A percentile compares a stretch with the other conserved stretches of the same genome.
Conservation (phyloP, 2,113 vertebrate genomes). For the Condylura cristata region DNA sequence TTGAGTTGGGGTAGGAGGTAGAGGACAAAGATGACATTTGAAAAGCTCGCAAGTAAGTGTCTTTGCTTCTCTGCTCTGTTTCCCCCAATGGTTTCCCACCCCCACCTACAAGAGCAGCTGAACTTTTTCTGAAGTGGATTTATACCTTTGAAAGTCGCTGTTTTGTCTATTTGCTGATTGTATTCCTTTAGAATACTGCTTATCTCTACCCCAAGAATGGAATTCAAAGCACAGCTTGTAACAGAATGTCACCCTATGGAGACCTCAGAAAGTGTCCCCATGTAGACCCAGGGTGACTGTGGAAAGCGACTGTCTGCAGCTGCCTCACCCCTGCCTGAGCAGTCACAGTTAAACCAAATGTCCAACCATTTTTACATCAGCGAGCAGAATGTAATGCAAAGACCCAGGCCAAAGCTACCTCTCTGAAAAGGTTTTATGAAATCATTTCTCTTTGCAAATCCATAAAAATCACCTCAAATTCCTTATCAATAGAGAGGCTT, state of each 20-base stretch:
- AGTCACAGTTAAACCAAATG: conserved; percentile 88
- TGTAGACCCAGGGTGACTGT: conserved; percentile 37
- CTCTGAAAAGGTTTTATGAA: conserved; percentile 86
- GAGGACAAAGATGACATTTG: not conserved
- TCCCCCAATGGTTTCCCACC: too few relatives aligned
- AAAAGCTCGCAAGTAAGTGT: not conserved
- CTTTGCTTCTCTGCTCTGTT: not conserved
- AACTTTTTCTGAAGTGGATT: not conserved
- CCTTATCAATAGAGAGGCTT: conserved; percentile 89
- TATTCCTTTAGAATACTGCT: not conserved
- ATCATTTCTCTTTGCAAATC: conserved; percentile 90
- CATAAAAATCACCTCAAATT: conserved; percentile 85
- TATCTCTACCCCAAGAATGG: not conserved
- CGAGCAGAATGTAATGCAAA: conserved; percentile 86
- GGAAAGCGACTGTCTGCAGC: conserved; percentile 57
- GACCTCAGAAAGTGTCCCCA: conserved; percentile 56
- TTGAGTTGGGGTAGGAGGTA: not conserved
- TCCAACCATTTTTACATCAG: conserved; percentile 89
- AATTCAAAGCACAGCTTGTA: conserved; percentile 45
- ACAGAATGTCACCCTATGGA: conserved; percentile 48
- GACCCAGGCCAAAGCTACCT: conserved; percentile 81
- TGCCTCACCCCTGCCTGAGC: conserved; percentile 82
- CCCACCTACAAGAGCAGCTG: not conserved
- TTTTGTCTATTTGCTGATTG: not conserved
- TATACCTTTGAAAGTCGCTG: not conserved